Base-by-base conservation (phyloP, 2,888 invertebrate genomes). In the Synergus umbraculus region DNA sequence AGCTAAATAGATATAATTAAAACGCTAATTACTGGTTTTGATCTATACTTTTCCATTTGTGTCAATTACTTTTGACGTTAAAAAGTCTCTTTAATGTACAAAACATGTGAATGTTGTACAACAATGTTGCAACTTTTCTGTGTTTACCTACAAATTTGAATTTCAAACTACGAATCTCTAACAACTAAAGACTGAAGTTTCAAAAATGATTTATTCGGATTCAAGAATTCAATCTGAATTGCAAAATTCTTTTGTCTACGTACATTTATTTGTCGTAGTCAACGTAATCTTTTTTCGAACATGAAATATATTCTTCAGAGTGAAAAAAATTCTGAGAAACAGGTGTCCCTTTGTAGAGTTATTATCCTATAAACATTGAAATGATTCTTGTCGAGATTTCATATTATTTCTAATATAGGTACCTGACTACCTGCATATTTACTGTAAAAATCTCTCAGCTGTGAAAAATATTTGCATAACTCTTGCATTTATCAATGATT, bases 201-300 rank as follows among this genome's bases (percentile, higher is more conserved):
- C 13, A 7, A 69, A 67, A 73, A 49, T n/a, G 22, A 29, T 49
- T 66, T 66, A 66, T 66, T 44, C 29, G 1, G 8, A 12, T 29
- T 29, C 46, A 15, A 49, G 15, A 22, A 46, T 15, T 13, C 18
- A 46, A 69, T 69, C 46, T 69, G 54, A 73, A 37, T 73, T 73
- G 49, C 73, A 73, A 73, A 73, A 73, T 58, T 54, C 37, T 37
- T 54, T 73, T 49, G 46, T 46, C 66, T 49, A 46, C 43, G 10
- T 66, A 66, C 66, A 67, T 67, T 49, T 67, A 29, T 49, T 29
- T 73, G 37, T 12, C 29, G 22, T 12, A 60, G 44, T 67, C 7
- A 67, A 13, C 4, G 54, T 49, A 58, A 58, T 63, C 46, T 67
- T 69, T 49, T 49, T 9, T 46, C 2, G 29, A 49, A 69, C 44